phyloP scores from a whole-genome alignment of 2,888 invertebrate species.

The Drosophila infuscata region DNA sequence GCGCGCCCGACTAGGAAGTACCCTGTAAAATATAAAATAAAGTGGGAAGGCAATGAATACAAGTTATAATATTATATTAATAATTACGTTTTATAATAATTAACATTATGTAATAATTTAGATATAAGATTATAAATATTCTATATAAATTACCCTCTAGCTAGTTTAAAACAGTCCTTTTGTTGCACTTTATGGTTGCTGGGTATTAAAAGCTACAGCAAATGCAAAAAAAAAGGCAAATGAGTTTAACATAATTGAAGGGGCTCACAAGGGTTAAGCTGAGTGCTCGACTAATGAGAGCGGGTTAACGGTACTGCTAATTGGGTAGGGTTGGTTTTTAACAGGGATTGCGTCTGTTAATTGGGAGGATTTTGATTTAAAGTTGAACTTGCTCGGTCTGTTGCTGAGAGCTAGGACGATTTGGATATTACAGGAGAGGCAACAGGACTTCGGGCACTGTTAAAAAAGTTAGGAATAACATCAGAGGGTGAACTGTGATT shows the following conservation, averaged over 20 bases:
- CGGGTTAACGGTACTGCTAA: constrained; percentile 40
- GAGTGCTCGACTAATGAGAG: constrained; percentile 39
- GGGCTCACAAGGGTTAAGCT: constrained; percentile 53
- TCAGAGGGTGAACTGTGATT: neutral
- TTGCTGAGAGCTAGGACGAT: neutral
- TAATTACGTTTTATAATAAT: too few relatives aligned
- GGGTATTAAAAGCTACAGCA: constrained; percentile 18
- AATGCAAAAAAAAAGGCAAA: constrained; percentile 46
- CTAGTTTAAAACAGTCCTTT: neutral
- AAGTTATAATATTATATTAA: too few relatives aligned
- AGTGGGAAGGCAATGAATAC: neutral
- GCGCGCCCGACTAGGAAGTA: neutral
- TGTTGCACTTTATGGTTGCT: neutral
- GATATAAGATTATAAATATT: neutral
- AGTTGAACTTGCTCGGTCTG: neutral
- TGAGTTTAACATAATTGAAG: constrained; percentile 71
- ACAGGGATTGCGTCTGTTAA: constrained; percentile 38
- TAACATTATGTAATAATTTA: too few relatives aligned
- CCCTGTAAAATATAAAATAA: neutral
- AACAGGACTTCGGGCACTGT: neutral
- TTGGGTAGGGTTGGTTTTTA: constrained; percentile 35
- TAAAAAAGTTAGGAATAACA: neutral
- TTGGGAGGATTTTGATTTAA: constrained; percentile 26
- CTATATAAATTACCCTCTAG: fast-evolving
- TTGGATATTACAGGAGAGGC: neutral